Base-by-base conservation (phyloP, 2,888 invertebrate species). In the Imbricaverruca yamaguchii region DNA sequence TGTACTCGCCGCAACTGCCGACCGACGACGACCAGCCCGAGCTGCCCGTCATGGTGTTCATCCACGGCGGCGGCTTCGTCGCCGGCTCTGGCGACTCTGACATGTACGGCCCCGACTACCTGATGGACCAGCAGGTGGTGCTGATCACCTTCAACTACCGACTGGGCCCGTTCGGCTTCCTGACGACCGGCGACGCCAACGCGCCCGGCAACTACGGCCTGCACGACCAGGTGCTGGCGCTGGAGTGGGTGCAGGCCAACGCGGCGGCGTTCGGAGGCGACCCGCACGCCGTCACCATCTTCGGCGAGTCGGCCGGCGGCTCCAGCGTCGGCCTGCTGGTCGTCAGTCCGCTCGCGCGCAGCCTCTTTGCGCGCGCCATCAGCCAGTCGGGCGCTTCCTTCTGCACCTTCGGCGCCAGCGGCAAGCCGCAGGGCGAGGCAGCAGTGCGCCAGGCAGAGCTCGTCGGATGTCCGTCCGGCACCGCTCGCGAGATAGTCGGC, bases 1-100 rank as follows among this genome's bases (percentile, higher is more conserved):
- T 98, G 83, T 98, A 97, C 96, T 94, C 95, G 61, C 97, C 97
- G 25, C 86, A 85, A 65, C 84, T 83, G 55, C 80, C 81, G 0
- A 74, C 78, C 25, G 67, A 63, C 21, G 67, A 63, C n/a, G 25
- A n/a, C 18, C n/a, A 4, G 9, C 4, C n/a, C 21, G 57, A 59
- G 10, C 57, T 55, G 55, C 15, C 83, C 81, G 84, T 80, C 7
- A 67, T 81, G 56, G 81, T 87, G 80, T 84, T 85, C 9, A 83
- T 87, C 80, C 85, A 86, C 80, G 84, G 85, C 63, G 84, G 84
- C 1, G 82, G 83, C 25, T 84, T 83, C 78, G 55, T 63, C 23
- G 39, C 39, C n/a, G 82, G 84, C 84, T 80, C 84, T 85, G 81
- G 80, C 15, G 77, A 80, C 65, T 53, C 81, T 8, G 25, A 67